Conservation (phyloP, 2,797 vertebrate species). For the Yasuhikotakia modesta region DNA sequence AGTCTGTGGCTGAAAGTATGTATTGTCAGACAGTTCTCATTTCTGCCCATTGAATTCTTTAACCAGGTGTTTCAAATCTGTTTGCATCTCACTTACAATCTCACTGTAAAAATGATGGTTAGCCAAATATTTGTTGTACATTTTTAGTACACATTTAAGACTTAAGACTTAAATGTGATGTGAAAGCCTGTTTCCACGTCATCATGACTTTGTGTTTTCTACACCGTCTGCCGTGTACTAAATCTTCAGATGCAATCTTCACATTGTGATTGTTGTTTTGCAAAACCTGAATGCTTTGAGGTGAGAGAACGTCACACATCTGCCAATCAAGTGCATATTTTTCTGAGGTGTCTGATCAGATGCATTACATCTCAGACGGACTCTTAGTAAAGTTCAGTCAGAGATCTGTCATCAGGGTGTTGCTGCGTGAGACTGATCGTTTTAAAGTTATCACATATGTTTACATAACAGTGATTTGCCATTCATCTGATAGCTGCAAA, state of each 20-base stretch:
- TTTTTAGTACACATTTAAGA: slow-evolving; percentile 41
- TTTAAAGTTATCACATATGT: slow-evolving; percentile 66
- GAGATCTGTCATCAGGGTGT: slow-evolving; percentile 5
- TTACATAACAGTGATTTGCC: slow-evolving; percentile 73
- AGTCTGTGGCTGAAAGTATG: slow-evolving; percentile 59
- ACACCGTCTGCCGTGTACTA: not conserved
- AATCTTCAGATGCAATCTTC: slow-evolving; percentile 26
- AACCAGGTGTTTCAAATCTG: slow-evolving; percentile 63
- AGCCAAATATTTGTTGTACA: slow-evolving; percentile 45
- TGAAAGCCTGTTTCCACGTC: slow-evolving; percentile 40
- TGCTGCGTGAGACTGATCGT: not conserved
- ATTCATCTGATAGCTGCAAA: slow-evolving; percentile 70
- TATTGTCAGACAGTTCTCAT: slow-evolving; percentile 48
- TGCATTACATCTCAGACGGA: not conserved
- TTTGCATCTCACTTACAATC: slow-evolving; percentile 56
- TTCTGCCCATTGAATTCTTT: slow-evolving; percentile 40
- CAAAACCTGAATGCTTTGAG: slow-evolving; percentile 24
- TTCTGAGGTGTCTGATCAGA: slow-evolving; percentile 15
- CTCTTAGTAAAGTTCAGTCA: slow-evolving; percentile 16
- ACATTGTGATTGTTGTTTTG: slow-evolving; percentile 1
- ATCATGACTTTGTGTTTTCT: slow-evolving; percentile 36
- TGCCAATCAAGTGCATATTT: slow-evolving; percentile 30
- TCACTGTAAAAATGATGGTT: slow-evolving; percentile 52
- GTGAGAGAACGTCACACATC: not conserved
- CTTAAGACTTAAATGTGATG: slow-evolving; percentile 52